Base-by-base conservation (phyloP, 1,140 invertebrate species). In the Druon quercuslanigerum region DNA sequence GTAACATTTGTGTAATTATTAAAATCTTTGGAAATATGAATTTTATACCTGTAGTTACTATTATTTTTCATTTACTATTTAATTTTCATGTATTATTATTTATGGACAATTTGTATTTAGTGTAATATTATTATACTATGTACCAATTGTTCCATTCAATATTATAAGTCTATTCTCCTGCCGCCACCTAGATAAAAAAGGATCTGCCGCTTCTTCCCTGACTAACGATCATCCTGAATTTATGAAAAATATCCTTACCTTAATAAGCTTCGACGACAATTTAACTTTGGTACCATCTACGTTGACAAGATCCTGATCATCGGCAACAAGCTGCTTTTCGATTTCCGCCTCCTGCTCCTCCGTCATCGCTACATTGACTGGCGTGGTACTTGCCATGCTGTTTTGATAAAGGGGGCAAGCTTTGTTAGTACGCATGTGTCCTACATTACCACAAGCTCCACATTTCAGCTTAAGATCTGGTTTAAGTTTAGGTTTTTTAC, bases 401-500 rank as follows among this genome's bases (percentile, higher is more conserved):
- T 94, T 95, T 51, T 97, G 96, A 89, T 99, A 99, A 54, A 98
- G 89, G 0, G 98, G 98, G 91, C 98, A 99, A 1, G 98, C 96
- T 89, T 98, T 98, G 89, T 99, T 99, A 0, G 98, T 99, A 70
- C 98, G 92, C 94, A 95, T 95, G 82, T 95, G 94, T 2, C 95
- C 95, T 33, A 95, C 95, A 85, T 97, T 96, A 6, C 98, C 98
- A 92, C 99, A 99, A 16, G 98, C 98, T 17, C 98, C 98, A 91
- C 99, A 99, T 92, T 96, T 96, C 19, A 99, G 92, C 92, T 98
- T 98, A 3, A 98, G 92, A 90, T 98, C 96, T 40, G 96, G 96
- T 87, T 97, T 97, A 40, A 97, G 91, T 92, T 97, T 98, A 20
- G 95, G 94, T 84, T 96, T 96, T 84, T 96, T 95, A 74, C 94